phyloP scores from a whole-genome alignment of 2,113 vertebrate genomes.

The Nycticryphes semicollaris region DNA sequence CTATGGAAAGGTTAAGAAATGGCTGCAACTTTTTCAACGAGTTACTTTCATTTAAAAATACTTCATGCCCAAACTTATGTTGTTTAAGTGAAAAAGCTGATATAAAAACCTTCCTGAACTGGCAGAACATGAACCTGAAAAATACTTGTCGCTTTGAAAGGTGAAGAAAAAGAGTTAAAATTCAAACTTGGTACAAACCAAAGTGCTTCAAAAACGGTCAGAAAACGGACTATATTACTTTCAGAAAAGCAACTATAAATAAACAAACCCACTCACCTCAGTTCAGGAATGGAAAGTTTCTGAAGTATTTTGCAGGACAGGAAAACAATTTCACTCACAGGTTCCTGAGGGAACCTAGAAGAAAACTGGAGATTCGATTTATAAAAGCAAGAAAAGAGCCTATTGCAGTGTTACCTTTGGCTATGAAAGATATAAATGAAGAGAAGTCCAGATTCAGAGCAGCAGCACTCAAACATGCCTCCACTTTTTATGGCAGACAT shows the following conservation, averaged over 20 bases:
- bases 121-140: not conserved
- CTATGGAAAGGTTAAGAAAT: not conserved
- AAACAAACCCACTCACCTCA: not conserved
- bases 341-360: slow-evolving; percentile 8
- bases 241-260: not conserved
- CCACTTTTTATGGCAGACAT: fast-evolving
- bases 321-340: slow-evolving; percentile 11
- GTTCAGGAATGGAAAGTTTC: not conserved
- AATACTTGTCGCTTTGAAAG: not conserved
- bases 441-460: not conserved
- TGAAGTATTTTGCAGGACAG: not conserved
- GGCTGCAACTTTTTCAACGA: not conserved
- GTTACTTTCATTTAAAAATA: not conserved
- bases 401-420: not conserved
- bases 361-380: not conserved
- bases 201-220: not conserved
- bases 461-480: not conserved
- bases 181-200: not conserved
- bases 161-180: not conserved
- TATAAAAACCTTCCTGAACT: not conserved
- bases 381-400: not conserved
- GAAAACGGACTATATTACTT: not conserved
- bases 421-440: not conserved
- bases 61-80: fast-evolving
- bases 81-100: not conserved